These are phyloP conservation scores for Sebastes jordani DNA, from an alignment of 2,797 vertebrate genomes.

Conservation along the genomic window DNA sequence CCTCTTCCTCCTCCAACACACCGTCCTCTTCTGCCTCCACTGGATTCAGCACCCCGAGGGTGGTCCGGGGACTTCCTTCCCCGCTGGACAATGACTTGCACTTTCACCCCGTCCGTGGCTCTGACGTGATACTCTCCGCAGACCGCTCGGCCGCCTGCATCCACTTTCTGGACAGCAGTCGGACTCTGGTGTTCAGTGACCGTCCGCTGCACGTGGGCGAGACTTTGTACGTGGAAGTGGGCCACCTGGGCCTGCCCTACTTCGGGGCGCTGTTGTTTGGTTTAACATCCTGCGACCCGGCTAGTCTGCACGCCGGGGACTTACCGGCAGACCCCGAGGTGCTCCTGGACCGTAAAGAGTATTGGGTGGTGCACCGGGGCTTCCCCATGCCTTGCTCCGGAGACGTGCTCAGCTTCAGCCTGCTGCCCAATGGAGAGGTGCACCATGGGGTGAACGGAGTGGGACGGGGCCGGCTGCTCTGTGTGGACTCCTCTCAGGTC, in stretches of 20 bases:
- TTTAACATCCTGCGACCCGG: slow-evolving; percentile 95
- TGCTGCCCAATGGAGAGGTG: slow-evolving; percentile 93
- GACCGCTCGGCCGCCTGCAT: slow-evolving; percentile 93
- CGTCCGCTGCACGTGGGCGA: slow-evolving; percentile 92
- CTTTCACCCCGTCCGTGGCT: slow-evolving; percentile 92
- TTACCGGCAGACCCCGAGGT: slow-evolving; percentile 93
- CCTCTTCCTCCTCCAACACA: slow-evolving; percentile 73
- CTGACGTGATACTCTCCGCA: slow-evolving; percentile 91
- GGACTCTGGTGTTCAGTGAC: slow-evolving; percentile 95
- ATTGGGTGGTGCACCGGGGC: slow-evolving; percentile 95
- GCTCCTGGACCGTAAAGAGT: slow-evolving; percentile 97
- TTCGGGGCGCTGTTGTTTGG: slow-evolving; percentile 93
- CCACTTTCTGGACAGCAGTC: slow-evolving; percentile 90
- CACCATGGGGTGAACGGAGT: slow-evolving; percentile 92
- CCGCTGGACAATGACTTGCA: slow-evolving; percentile 92
- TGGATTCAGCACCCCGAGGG: slow-evolving; percentile 53
- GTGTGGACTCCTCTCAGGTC: slow-evolving; percentile 94
- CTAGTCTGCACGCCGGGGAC: slow-evolving; percentile 89
- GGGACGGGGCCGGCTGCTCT: slow-evolving; percentile 91
- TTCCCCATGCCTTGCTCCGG: slow-evolving; percentile 89
- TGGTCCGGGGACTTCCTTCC: slow-evolving; percentile 75
- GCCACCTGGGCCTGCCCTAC: slow-evolving; percentile 91
- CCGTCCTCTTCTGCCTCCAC: slow-evolving; percentile 63
- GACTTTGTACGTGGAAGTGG: slow-evolving; percentile 93
- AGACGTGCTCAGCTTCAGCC: slow-evolving; percentile 93